Conservation (phyloP, 1,140 invertebrate genomes). For the Nylanderia fulva region DNA sequence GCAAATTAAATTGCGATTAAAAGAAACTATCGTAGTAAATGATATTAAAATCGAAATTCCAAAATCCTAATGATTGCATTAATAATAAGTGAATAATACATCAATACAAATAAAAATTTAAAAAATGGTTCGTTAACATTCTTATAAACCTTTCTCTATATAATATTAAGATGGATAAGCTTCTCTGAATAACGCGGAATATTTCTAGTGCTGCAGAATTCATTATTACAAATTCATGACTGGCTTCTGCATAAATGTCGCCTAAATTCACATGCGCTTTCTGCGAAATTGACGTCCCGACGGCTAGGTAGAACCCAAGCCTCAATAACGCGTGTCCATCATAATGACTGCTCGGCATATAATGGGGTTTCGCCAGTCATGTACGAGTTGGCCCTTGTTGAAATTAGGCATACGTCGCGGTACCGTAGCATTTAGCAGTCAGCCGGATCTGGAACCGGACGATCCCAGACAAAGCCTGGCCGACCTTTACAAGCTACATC, state of each 20-base stretch:
- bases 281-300: slow-evolving; percentile 39
- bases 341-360: slow-evolving; percentile 17
- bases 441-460: slow-evolving; percentile 86
- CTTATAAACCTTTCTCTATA: not conserved
- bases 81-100: not conserved
- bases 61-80: not conserved
- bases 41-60: not conserved
- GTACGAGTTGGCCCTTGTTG: slow-evolving; percentile 53
- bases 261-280: slow-evolving; percentile 53
- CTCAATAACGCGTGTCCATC: slow-evolving; percentile 45
- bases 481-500: slow-evolving; percentile 83
- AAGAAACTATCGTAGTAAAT: not conserved
- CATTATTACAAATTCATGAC: not conserved
- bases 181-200: not conserved
- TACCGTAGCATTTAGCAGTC: slow-evolving; percentile 88
- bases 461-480: slow-evolving; percentile 81
- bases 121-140: not conserved
- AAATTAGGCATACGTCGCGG: slow-evolving; percentile 83
- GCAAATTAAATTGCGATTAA: not conserved
- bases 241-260: slow-evolving; percentile 47
- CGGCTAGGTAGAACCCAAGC: slow-evolving; percentile 2
- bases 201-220: not conserved
- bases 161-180: not conserved
- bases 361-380: slow-evolving; percentile 34
- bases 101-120: not conserved